Evolutionary conservation across 2,888 invertebrate genomes (phyloP).

Genomic region (Catocala fraxini): DNA sequence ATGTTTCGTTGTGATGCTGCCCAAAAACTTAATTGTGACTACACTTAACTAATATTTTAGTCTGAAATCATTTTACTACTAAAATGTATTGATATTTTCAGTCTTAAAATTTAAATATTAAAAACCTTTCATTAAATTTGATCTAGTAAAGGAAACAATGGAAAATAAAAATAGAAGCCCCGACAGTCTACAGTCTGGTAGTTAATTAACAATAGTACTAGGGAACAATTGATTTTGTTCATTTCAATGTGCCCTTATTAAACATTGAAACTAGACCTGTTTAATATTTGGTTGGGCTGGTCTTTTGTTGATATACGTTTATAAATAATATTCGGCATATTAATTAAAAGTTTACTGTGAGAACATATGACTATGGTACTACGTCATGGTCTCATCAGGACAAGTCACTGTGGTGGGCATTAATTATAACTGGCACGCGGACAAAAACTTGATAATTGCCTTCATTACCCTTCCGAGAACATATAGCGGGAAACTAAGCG

Average conservation of each 20-base stretch:
- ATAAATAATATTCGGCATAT: background rate
- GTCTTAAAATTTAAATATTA: too few relatives aligned
- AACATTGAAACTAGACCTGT: background rate
- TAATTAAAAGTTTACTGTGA: background rate
- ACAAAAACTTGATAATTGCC: slow-evolving; percentile 55
- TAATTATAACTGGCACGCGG: slow-evolving; percentile 43
- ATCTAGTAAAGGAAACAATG: too few relatives aligned
- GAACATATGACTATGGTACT: background rate
- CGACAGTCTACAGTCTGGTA: slow-evolving; percentile 1
- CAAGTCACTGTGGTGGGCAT: slow-evolving; percentile 31
- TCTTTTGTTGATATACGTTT: background rate
- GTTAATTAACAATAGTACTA: slow-evolving; percentile 20
- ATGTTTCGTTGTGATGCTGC: slow-evolving; percentile 36
- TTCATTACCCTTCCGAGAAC: slow-evolving; percentile 51
- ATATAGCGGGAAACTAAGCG: slow-evolving; percentile 50
- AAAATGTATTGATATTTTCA: too few relatives aligned
- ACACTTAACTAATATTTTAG: too few relatives aligned
- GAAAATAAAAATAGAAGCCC: slow-evolving; percentile 8
- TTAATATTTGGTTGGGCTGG: background rate
- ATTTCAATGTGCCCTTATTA: slow-evolving; percentile 5
- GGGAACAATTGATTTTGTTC: slow-evolving; percentile 12
- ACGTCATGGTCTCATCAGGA: slow-evolving; percentile 30
- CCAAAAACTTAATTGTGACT: slow-evolving; percentile 7
- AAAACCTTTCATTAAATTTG: too few relatives aligned
- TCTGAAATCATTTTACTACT: too few relatives aligned